Conservation (phyloP, 92 coral and sea anemone genomes). For the Heliopora coerulea region DNA sequence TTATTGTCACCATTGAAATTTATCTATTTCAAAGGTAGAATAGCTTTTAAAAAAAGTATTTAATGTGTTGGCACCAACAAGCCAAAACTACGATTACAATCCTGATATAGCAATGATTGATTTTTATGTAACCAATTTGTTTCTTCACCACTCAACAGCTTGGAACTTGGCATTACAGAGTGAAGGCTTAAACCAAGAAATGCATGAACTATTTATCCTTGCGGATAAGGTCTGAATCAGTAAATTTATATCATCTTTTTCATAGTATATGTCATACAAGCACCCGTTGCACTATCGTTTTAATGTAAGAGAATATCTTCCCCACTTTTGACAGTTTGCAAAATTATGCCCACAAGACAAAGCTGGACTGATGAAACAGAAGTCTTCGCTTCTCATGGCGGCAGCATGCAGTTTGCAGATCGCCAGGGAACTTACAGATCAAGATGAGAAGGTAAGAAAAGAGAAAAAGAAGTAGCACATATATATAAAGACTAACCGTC, state of each 20-base stretch:
- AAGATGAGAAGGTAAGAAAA: conserved; percentile 57
- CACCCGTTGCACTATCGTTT: too few species aligned
- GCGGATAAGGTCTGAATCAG: conserved; percentile 67
- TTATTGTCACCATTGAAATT: too few species aligned
- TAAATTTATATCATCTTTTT: not conserved
- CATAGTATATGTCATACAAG: too few species aligned
- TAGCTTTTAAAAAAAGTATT: too few species aligned
- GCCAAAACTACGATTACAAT: too few species aligned
- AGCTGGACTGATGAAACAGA: conserved; percentile 73
- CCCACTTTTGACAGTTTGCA: conserved; percentile 67
- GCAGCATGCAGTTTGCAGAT: conserved; percentile 74
- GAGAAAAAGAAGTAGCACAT: too few species aligned
- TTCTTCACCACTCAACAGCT: conserved; percentile 48
- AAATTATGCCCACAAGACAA: conserved; percentile 77
- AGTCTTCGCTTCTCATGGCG: conserved; percentile 92
- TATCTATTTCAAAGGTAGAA: too few species aligned
- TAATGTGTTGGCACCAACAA: too few species aligned
- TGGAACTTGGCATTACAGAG: conserved; percentile 96
- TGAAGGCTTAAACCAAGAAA: conserved; percentile 56
- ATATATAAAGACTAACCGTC: too few species aligned
- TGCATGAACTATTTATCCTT: conserved; percentile 71
- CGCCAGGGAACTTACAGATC: conserved; percentile 53
- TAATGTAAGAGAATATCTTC: too few species aligned
- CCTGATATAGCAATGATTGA: too few species aligned
- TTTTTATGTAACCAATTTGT: not conserved